These are phyloP conservation scores for Nephrotoma appendiculata DNA, from an alignment of 2,888 invertebrate species.

Conservation along the genomic window DNA sequence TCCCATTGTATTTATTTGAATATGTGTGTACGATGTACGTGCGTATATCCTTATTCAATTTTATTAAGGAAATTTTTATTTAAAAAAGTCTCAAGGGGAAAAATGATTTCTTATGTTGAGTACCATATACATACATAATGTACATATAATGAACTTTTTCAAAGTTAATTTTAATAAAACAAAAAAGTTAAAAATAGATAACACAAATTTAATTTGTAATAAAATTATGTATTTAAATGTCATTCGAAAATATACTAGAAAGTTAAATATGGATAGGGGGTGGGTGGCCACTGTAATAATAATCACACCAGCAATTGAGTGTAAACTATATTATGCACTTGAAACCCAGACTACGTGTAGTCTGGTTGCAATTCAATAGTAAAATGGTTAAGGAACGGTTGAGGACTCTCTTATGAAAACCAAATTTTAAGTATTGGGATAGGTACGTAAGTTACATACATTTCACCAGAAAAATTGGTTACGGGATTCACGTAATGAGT, in stretches of 20 bases:
- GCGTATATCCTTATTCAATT: not conserved
- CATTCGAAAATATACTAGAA: not conserved
- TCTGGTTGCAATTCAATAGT: too few species aligned
- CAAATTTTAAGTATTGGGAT: too few species aligned
- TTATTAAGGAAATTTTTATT: not conserved
- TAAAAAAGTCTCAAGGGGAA: not conserved
- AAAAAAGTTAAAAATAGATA: not conserved
- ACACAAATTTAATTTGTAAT: not conserved
- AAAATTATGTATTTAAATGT: not conserved
- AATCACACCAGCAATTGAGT: too few species aligned
- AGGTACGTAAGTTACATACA: too few species aligned
- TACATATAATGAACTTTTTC: not conserved
- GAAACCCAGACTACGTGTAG: too few species aligned
- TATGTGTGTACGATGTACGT: not conserved
- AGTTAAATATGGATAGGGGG: not conserved
- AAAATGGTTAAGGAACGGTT: too few species aligned
- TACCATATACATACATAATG: not conserved
- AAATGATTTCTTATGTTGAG: not conserved
- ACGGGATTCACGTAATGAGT: too few species aligned
- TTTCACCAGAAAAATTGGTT: too few species aligned
- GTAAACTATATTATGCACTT: too few species aligned
- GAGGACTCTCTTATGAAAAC: too few species aligned
- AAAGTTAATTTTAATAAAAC: not conserved
- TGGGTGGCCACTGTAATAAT: too few species aligned
- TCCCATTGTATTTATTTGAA: not conserved